Base-by-base conservation (phyloP, 2,797 vertebrate species). In the Argya squamiceps region DNA sequence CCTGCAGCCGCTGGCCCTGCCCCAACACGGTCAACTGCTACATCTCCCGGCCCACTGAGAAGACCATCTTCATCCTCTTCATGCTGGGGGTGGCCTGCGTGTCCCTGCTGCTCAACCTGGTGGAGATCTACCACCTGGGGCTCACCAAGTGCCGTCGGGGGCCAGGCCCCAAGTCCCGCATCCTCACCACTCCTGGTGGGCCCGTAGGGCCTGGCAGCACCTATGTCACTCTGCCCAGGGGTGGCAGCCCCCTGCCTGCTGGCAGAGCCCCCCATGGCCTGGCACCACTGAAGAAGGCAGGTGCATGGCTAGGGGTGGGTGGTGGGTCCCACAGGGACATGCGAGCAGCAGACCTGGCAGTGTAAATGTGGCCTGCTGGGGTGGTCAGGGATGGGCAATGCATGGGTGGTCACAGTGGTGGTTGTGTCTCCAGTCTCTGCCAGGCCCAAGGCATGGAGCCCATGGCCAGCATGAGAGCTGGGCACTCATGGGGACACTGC, bases 1-100 rank as follows among this genome's bases (percentile, higher is more conserved):
- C 98, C 22, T 99, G 99, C 68, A 98, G 98, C 95, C 98, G 98
- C 85, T 98, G 98, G 97, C 99, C 99, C 18, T 99, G 99, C 88
- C 99, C 98, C 15, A 99, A 99, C 71, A 94, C 98, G 0, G 99
- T 99, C 64, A 99, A 99, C 97, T 99, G 99, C 97, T 99, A 99
- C 97, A 99, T 99, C 93, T 99, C 99, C 12, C 97, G 98, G 27
- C 99, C 99, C 55, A 99, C 99, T 0, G 99, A 99, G 97, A 99
- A 99, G 96, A 99, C 99, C 10, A 94, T 99, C 94, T 99, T 99
- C 96, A 99, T 99, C 82, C 88, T 99, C 71, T 99, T 99, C 96
- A 99, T 99, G 99, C 96, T 99, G 71, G 98, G 96, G 3, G 98
- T 98, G 86, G 98, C 99, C 58, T 98, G 98, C 1, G 56, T 99